phyloP scores from a whole-genome alignment of 1,140 invertebrate species.

The Drosophila chauvacae region DNA sequence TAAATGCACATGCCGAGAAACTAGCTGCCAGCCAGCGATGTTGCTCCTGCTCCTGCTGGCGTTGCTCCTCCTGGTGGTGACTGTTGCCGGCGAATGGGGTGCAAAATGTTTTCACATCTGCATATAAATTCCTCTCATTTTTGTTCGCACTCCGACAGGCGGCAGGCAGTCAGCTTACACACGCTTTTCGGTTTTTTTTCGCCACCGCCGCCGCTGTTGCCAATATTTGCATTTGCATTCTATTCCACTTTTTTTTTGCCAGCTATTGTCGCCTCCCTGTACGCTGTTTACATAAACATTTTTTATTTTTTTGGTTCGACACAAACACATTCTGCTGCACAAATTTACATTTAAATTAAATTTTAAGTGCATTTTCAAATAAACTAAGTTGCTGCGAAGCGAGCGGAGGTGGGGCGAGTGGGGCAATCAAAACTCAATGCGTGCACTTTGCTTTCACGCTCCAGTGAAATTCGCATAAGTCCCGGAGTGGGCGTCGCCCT shows the following conservation, averaged over 20 bases:
- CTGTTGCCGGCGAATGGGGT: constrained; percentile 69
- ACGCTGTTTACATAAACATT: constrained; percentile 81
- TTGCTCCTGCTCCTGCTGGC: not conserved
- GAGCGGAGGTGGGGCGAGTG: not conserved
- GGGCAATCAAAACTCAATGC: constrained; percentile 78
- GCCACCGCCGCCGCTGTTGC: constrained; percentile 54
- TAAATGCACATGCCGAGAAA: constrained; percentile 62
- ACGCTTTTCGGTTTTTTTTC: constrained; percentile 46
- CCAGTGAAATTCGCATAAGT: constrained; percentile 54
- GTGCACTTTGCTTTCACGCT: constrained; percentile 68
- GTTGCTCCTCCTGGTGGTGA: constrained; percentile 26
- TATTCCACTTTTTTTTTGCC: constrained; percentile 63
- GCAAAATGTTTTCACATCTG: constrained; percentile 81
- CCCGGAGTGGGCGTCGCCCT: constrained; percentile 23
- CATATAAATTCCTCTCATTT: constrained; percentile 82
- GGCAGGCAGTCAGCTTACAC: constrained; percentile 69
- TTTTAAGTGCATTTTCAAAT: constrained; percentile 81
- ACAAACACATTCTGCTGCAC: constrained; percentile 79
- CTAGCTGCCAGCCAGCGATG: constrained; percentile 5
- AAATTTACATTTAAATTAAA: constrained; percentile 83
- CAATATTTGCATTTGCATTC: constrained; percentile 83
- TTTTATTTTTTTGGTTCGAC: constrained; percentile 57
- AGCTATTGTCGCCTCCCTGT: constrained; percentile 46
- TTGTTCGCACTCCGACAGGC: constrained; percentile 68
- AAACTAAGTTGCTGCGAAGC: constrained; percentile 70